Evolutionary conservation across 2,113 vertebrate genomes (phyloP).

Genomic region (Eleginops maclovinus): DNA sequence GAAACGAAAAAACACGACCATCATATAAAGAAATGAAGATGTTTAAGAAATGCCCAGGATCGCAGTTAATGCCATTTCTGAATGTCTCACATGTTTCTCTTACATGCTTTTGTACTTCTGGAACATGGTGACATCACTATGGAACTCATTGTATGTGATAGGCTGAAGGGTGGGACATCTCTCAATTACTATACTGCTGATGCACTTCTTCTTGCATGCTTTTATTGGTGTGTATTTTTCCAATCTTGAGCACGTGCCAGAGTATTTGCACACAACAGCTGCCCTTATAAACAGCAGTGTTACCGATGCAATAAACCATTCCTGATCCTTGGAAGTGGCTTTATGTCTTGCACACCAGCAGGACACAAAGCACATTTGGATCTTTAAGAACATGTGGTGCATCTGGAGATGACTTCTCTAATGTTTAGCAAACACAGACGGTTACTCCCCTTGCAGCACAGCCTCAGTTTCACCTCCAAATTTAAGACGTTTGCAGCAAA

Average conservation of each 20-base stretch:
- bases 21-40: too few species aligned
- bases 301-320: neutral
- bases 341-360: neutral
- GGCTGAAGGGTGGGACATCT: too few species aligned
- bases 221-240: neutral
- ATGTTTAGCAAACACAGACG: slow-evolving; percentile 22
- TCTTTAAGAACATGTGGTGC: neutral
- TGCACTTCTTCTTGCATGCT: neutral
- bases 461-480: slow-evolving; percentile 23
- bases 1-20: too few species aligned
- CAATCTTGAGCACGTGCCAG: neutral
- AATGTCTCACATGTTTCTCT: too few species aligned
- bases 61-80: too few species aligned
- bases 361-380: neutral
- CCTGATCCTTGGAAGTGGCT: neutral
- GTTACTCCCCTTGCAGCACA: slow-evolving; percentile 16
- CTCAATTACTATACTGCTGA: too few species aligned
- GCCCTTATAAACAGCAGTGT: neutral
- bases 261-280: neutral
- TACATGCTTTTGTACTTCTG: too few species aligned
- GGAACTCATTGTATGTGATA: too few species aligned
- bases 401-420: neutral
- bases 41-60: too few species aligned
- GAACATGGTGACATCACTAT: too few species aligned
- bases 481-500: slow-evolving; percentile 40